Evolutionary conservation across 2,888 invertebrate genomes (phyloP), one percentile per base, ranked within the genome.

Genomic region (Andrena camellia): DNA sequence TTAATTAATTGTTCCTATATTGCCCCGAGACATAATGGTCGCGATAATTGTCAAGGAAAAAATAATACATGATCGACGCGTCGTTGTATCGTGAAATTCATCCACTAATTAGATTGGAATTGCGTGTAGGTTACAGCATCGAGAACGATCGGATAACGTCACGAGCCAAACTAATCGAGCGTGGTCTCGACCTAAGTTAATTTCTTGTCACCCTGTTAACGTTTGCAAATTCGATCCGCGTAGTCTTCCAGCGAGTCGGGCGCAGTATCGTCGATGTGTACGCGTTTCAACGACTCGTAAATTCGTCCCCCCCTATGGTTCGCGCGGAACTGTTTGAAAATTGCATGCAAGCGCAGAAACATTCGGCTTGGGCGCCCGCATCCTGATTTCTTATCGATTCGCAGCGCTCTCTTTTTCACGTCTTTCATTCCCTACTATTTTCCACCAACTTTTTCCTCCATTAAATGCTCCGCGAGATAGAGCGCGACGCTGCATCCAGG

Each of bases 281-380:
- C 86, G 35, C 85, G 86, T 89, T 90, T 89, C 90, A 90, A 90
- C 89, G 89, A 91, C 87, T 89, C 88, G 88, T 86, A 87, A 89
- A 90, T 90, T 87, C 88, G 86, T 88, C 87, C 81, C 85, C 84
- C 84, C 84, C 70, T 83, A 78, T 78, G 88, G 86, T 83, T 88
- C 90, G 83, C 86, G 86, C 82, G 85, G 84, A 88, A 85, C 86
- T 84, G 78, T 83, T 81, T 78, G 88, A 88, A 91, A 90, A 90
- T 89, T 89, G 90, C 86, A 91, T 89, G 86, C 84, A 90, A 91
- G 89, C 87, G 90, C 90, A 86, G 86, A 89, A 89, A 90, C 87
- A 87, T 90, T 85, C 85, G 79, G 64, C 75, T 52, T 31, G 52
- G 75, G 66, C 54, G 78, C 70, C 54, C 78, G 71, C 72, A 48